phyloP scores from a whole-genome alignment of 2,888 invertebrate species.

The Acronicta leporina region DNA sequence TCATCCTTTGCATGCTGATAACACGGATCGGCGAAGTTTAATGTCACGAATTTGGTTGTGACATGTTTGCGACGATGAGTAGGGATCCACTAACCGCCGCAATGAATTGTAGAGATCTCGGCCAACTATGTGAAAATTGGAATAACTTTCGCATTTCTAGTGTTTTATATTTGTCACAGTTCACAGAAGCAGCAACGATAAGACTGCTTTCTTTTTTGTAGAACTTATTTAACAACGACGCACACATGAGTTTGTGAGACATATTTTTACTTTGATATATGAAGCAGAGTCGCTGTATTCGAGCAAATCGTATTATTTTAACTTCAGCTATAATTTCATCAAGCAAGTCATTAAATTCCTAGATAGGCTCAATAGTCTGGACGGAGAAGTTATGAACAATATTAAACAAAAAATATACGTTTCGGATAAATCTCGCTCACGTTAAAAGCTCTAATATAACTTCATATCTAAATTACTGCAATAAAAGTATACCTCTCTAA shows the following conservation, averaged over 20 bases:
- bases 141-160: constrained; percentile 55
- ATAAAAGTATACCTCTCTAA: constrained; percentile 82
- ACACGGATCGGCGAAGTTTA: constrained; percentile 59
- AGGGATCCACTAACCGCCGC: constrained; percentile 55
- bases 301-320: constrained; percentile 25
- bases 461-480: constrained; percentile 85
- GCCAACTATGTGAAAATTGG: constrained; percentile 57
- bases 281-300: not conserved
- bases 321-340: constrained; percentile 37
- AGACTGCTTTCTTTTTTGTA: constrained; percentile 30
- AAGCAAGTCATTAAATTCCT: constrained; percentile 40
- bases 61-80: constrained; percentile 67
- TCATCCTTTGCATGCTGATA: constrained; percentile 77
- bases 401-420: constrained; percentile 60
- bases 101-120: constrained; percentile 46
- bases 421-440: constrained; percentile 65
- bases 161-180: constrained; percentile 49
- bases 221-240: constrained; percentile 11
- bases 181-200: constrained; percentile 20
- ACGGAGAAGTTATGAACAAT: constrained; percentile 62
- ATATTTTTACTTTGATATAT: not conserved
- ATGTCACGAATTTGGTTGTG: constrained; percentile 64
- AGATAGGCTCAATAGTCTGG: constrained; percentile 40
- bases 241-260: not conserved
- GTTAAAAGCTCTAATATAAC: constrained; percentile 83